Evolutionary conservation across 2,797 vertebrate genomes (phyloP).

Genomic region (Schizopygopsis pylzovi): DNA sequence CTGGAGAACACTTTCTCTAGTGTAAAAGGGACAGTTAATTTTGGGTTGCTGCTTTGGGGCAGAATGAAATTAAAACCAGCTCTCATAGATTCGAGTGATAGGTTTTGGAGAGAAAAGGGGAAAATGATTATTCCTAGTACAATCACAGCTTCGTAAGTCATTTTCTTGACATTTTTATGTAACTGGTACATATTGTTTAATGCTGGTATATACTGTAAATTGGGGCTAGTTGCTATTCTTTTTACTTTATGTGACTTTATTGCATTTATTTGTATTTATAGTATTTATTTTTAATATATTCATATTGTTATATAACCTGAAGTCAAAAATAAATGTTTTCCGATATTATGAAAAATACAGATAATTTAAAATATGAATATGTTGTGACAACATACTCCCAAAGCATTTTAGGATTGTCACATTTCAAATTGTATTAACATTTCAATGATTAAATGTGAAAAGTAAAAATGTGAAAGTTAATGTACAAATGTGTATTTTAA

Average conservation of each 20-base stretch:
- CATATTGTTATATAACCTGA: neutral
- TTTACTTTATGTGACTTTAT: neutral
- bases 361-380: neutral
- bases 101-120: slow-evolving; percentile 72
- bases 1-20: slow-evolving; percentile 70
- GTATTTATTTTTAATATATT: neutral
- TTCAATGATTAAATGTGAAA: neutral
- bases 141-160: slow-evolving; percentile 61
- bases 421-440: neutral
- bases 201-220: neutral
- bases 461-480: neutral
- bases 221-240: neutral
- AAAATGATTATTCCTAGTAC: slow-evolving; percentile 69
- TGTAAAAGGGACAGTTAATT: slow-evolving; percentile 79
- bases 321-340: neutral
- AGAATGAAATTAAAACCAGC: slow-evolving; percentile 77
- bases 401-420: neutral
- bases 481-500: too few species aligned
- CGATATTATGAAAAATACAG: neutral
- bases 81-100: slow-evolving; percentile 68
- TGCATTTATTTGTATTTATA: neutral
- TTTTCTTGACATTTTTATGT: slow-evolving; percentile 68
- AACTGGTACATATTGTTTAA: slow-evolving; percentile 58
- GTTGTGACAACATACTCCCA: neutral
- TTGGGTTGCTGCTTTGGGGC: slow-evolving; percentile 76